Percentiles rank a stretch among this genome's conserved stretches.
These are phyloP conservation scores for Amphiprion percula DNA, from an alignment of 2,113 vertebrate genomes.

Conservation along the genomic window DNA sequence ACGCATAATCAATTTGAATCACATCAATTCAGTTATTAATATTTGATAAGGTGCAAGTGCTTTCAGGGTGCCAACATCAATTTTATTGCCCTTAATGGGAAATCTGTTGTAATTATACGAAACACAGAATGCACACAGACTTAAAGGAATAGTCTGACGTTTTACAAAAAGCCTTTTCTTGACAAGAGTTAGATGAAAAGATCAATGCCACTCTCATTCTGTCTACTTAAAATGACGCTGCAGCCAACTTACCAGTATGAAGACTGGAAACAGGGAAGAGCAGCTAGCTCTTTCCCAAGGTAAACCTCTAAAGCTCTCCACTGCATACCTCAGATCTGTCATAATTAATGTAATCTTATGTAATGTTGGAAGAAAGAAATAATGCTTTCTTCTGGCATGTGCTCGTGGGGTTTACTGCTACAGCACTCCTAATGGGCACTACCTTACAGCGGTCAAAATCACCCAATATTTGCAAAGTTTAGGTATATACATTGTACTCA, in stretches of 20 bases:
- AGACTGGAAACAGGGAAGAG: not conserved
- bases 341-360: not conserved
- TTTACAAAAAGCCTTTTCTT: conserved; percentile 9
- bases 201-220: not conserved
- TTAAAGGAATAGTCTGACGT: conserved; percentile 23
- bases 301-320: not conserved
- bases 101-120: not conserved
- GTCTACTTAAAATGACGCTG: not conserved
- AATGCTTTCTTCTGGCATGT: not conserved
- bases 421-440: not conserved
- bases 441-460: not conserved
- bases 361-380: not conserved
- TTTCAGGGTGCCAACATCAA: not conserved
- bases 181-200: not conserved
- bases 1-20: conserved; percentile 12
- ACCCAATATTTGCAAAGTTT: no score
- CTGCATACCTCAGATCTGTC: no score
- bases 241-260: not conserved
- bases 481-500: no score
- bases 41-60: conserved; percentile 15
- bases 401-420: not conserved
- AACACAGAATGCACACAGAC: not conserved
- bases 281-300: not conserved
- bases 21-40: conserved; percentile 15
- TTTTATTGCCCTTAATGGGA: not conserved